A percentile compares a stretch with the other conserved stretches of the same genome.
Conservation (phyloP, 2,888 invertebrate genomes). For the Clistopyga incitator region DNA sequence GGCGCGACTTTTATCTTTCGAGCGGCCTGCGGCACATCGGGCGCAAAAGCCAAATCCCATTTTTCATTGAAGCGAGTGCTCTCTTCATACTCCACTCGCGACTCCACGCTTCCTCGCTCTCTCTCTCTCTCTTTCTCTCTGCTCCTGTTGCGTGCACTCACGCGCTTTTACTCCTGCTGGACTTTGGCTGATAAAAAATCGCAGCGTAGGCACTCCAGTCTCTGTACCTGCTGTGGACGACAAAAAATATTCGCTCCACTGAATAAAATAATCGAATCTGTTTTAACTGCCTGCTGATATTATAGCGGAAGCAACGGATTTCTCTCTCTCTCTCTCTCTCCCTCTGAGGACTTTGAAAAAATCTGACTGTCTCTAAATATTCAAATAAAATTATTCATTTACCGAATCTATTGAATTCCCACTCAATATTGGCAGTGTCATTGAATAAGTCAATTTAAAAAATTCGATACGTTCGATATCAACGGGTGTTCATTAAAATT, state of each 20-base stretch:
- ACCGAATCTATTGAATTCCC: neutral
- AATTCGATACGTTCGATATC: neutral
- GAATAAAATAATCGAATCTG: constrained; percentile 38
- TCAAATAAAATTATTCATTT: neutral
- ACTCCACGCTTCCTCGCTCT: neutral
- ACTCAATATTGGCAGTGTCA: neutral
- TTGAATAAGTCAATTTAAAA: neutral
- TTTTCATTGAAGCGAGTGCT: constrained; percentile 58
- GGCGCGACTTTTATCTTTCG: constrained; percentile 37
- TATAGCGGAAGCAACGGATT: neutral
- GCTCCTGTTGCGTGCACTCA: constrained; percentile 39
- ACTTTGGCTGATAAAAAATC: constrained; percentile 37
- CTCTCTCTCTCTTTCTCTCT: neutral
- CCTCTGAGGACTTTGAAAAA: neutral
- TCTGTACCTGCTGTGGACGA: neutral
- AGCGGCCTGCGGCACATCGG: constrained; percentile 29
- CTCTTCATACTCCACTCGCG: constrained; percentile 6
- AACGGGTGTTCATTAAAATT: neutral
- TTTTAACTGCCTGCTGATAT: constrained; percentile 15
- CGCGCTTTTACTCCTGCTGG: constrained; percentile 30
- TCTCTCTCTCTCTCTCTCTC: neutral
- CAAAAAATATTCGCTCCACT: constrained; percentile 14
- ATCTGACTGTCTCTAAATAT: neutral
- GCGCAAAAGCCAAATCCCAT: constrained; percentile 58
- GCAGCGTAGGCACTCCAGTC: neutral